Evolutionary conservation across 2,113 vertebrate genomes (phyloP).

Genomic region (Azemiops feae): DNA sequence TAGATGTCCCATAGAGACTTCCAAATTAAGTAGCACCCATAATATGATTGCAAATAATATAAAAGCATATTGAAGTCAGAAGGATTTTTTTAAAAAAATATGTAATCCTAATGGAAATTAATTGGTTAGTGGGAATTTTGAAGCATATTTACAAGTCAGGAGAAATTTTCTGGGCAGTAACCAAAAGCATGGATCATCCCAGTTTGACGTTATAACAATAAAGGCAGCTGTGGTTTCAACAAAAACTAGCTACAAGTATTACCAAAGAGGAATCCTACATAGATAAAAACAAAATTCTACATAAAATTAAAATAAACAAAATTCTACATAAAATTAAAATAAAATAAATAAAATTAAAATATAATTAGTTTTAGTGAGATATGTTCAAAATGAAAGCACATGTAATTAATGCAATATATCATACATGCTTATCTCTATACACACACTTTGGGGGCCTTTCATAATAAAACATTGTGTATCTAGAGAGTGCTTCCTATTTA

Average conservation of each 20-base stretch:
- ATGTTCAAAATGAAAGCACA: neutral
- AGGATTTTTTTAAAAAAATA: conserved; percentile 51
- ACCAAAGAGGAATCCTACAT: neutral
- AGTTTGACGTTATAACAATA: neutral
- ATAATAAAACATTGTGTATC: neutral
- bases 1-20: conserved; percentile 60
- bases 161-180: neutral
- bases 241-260: neutral
- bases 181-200: neutral
- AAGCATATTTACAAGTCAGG: neutral
- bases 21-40: conserved; percentile 53
- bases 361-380: neutral
- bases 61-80: conserved; percentile 61
- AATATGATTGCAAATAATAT: conserved; percentile 60
- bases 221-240: neutral
- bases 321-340: neutral
- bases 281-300: neutral
- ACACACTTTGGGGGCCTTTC: neutral
- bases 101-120: conserved; percentile 45
- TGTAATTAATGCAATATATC: neutral
- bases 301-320: neutral
- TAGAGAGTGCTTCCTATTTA: neutral
- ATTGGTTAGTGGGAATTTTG: conserved; percentile 47
- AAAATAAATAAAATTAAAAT: neutral
- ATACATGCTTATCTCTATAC: neutral